Conservation (phyloP, 2,113 vertebrate species). For the Ochotona curzoniae region DNA sequence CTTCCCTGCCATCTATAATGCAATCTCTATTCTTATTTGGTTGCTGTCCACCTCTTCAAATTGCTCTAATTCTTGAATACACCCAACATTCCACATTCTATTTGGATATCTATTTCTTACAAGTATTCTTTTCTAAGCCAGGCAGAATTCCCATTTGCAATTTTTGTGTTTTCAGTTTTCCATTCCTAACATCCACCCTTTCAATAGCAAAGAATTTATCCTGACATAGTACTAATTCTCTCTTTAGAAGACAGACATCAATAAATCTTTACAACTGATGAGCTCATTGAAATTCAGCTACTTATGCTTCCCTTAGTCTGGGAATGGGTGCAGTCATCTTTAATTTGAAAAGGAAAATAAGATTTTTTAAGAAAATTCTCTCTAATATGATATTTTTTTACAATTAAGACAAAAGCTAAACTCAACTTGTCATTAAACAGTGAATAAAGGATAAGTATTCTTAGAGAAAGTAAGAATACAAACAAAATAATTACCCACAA, state of each 20-base stretch:
- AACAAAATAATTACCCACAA: constrained; percentile 16
- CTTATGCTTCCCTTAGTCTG: neutral
- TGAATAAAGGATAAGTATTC: constrained; percentile 8
- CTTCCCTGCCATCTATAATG: neutral
- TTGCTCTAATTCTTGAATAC: neutral
- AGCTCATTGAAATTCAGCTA: neutral
- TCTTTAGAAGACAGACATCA: neutral
- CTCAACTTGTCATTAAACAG: constrained; percentile 24
- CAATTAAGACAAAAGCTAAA: constrained; percentile 7
- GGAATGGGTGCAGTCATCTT: constrained; percentile 8
- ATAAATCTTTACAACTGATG: neutral
- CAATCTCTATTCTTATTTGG: neutral
- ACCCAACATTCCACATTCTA: neutral
- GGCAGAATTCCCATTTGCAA: constrained; percentile 38
- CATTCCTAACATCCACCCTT: constrained; percentile 32
- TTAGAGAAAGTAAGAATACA: constrained; percentile 39
- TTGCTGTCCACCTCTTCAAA: neutral
- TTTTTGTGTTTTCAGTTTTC: constrained; percentile 43
- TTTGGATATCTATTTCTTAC: constrained; percentile 10
- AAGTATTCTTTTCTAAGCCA: constrained; percentile 31
- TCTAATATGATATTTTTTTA: neutral
- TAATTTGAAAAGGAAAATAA: constrained; percentile 47
- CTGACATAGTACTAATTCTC: neutral
- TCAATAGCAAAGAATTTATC: constrained; percentile 16
- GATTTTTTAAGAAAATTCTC: neutral